Evolutionary conservation across 2,888 invertebrate species (phyloP).

Genomic region (Drosophila parthenogenetica): DNA sequence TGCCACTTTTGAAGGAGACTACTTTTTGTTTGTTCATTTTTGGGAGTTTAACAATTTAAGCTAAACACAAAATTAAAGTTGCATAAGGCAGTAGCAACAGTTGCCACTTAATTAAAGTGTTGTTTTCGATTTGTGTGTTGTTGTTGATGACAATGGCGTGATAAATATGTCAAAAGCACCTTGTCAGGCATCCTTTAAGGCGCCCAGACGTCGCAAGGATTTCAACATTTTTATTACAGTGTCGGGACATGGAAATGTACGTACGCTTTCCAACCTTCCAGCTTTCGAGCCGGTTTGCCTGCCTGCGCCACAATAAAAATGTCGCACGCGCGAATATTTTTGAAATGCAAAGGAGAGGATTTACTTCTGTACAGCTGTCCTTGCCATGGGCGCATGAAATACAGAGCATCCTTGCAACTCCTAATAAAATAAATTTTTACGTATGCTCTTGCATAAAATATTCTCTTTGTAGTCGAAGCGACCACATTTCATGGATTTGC

Average conservation of each 20-base stretch:
- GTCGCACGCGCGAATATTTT: slow-evolving; percentile 55
- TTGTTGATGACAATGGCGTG: slow-evolving; percentile 53
- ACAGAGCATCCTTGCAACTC: slow-evolving; percentile 28
- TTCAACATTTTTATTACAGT: slow-evolving; percentile 70
- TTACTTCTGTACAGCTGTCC: slow-evolving; percentile 12
- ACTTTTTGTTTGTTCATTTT: slow-evolving; percentile 15
- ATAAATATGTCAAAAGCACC: slow-evolving; percentile 67
- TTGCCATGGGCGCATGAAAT: slow-evolving; percentile 13
- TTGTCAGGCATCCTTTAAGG: slow-evolving; percentile 49
- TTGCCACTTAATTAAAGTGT: slow-evolving; percentile 32
- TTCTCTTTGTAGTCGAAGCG: slow-evolving; percentile 62
- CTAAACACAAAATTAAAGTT: slow-evolving; percentile 1
- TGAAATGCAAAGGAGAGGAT: slow-evolving; percentile 48
- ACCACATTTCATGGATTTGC: slow-evolving; percentile 70
- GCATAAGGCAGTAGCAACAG: slow-evolving; percentile 43
- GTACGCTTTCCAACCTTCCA: slow-evolving; percentile 22
- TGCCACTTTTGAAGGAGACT: slow-evolving; percentile 11
- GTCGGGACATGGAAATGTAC: slow-evolving; percentile 34
- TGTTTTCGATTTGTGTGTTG: slow-evolving; percentile 21
- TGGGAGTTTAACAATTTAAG: slow-evolving; percentile 7
- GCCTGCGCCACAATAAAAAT: slow-evolving; percentile 43
- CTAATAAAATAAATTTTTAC: slow-evolving; percentile 72
- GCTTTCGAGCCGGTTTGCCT: slow-evolving; percentile 11
- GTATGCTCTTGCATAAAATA: slow-evolving; percentile 64
- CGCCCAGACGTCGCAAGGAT: slow-evolving; percentile 47